Percentiles rank a stretch among this genome's conserved stretches.
Evolutionary conservation across 2,113 vertebrate genomes (phyloP).

Genomic region (Burhinus oedicnemus): DNA sequence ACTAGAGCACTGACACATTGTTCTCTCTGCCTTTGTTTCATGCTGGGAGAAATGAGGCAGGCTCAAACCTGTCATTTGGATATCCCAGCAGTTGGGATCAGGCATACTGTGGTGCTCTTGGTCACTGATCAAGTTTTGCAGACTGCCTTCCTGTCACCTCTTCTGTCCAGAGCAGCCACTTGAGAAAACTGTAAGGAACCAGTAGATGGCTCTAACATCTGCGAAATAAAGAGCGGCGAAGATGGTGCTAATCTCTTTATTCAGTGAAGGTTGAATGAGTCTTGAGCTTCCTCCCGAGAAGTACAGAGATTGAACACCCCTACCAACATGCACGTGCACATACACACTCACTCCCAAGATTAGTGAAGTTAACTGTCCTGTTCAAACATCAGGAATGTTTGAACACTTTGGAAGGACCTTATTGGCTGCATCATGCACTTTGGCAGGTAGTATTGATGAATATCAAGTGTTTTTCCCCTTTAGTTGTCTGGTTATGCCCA

Average conservation of each 20-base stretch:
- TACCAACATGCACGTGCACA: rapidly evolving
- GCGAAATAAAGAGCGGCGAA: background rate
- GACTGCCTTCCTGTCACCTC: background rate
- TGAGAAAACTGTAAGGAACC: background rate
- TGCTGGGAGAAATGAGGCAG: background rate
- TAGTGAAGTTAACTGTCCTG: rapidly evolving
- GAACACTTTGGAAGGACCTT: background rate
- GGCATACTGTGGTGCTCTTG: background rate
- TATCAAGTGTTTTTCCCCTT: background rate
- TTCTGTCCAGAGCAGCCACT: background rate
- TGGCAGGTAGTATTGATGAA: background rate
- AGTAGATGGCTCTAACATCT: slow-evolving; percentile 45
- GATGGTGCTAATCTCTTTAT: background rate
- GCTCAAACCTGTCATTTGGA: background rate
- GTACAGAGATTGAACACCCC: too few species aligned
- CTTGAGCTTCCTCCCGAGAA: background rate
- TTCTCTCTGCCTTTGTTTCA: rapidly evolving
- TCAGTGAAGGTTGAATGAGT: background rate
- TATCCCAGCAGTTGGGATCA: background rate
- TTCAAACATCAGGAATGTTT: background rate
- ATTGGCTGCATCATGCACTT: rapidly evolving
- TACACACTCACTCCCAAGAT: rapidly evolving
- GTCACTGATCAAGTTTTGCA: background rate
- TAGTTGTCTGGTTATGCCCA: background rate
- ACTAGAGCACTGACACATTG: background rate